Conservation (phyloP, 2,797 vertebrate genomes). For the Dryobates pubescens region DNA sequence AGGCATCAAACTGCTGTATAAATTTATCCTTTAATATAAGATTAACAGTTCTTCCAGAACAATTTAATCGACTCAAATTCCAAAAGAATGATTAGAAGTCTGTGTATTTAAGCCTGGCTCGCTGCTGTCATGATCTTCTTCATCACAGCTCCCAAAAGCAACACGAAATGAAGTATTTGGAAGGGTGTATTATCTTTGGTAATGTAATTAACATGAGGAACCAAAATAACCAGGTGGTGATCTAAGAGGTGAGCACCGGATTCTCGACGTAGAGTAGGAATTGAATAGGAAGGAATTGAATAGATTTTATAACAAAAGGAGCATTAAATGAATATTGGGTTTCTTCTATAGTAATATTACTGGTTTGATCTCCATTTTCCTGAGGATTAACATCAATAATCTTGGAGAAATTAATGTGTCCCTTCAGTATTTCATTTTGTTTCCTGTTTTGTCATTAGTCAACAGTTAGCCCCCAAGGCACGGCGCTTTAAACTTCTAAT, state of each 20-base stretch:
- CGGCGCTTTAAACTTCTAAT: background rate
- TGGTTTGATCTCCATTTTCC: slow-evolving; percentile 1
- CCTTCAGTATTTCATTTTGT: background rate
- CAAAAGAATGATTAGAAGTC: background rate
- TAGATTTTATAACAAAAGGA: background rate
- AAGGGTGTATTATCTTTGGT: background rate
- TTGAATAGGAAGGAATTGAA: background rate
- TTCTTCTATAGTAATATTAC: background rate
- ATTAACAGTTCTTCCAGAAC: background rate
- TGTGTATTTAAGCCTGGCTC: background rate
- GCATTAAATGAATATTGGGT: background rate
- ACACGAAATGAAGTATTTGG: background rate
- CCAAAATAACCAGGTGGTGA: background rate
- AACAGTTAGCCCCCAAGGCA: background rate
- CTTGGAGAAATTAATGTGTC: background rate
- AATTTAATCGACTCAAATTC: background rate
- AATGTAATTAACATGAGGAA: background rate
- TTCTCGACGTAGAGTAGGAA: background rate
- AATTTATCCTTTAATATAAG: background rate
- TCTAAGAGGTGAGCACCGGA: background rate
- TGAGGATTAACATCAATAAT: background rate
- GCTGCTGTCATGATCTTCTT: background rate
- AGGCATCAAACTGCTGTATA: background rate
- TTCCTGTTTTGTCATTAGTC: slow-evolving; percentile 31
- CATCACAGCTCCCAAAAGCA: background rate